A percentile compares a stretch with the other conserved stretches of the same genome.
Evolutionary conservation across 2,113 vertebrate genomes (phyloP).

Genomic region (Calyptomena viridis): DNA sequence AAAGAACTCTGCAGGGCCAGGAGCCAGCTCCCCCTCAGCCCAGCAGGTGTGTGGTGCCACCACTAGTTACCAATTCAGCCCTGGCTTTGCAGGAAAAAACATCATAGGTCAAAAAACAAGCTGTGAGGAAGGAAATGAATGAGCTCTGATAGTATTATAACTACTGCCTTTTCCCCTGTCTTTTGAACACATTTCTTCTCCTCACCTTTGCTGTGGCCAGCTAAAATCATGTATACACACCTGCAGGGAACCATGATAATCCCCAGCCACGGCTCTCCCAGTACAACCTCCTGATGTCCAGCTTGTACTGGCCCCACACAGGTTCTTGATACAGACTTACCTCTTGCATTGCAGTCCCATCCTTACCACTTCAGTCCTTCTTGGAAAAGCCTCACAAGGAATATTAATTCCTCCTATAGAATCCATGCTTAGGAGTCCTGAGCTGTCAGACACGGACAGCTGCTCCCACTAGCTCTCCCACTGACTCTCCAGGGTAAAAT

Average conservation of each 20-base stretch:
- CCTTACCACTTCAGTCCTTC: not conserved
- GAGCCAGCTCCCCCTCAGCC: not conserved
- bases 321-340: no score
- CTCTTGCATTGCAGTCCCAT: not conserved
- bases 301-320: fast-evolving
- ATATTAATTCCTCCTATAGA: not conserved
- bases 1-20: not conserved
- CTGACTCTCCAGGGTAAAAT: not conserved
- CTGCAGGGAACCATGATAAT: not conserved
- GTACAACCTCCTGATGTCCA: not conserved
- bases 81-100: not conserved
- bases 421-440: not conserved
- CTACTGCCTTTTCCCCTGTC: not conserved
- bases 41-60: fast-evolving
- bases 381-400: not conserved
- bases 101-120: fast-evolving
- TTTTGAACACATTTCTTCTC: not conserved
- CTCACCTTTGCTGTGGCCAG: not conserved
- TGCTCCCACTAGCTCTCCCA: not conserved
- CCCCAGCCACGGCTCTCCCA: not conserved
- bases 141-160: not conserved
- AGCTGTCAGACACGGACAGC: not conserved
- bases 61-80: not conserved
- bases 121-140: fast-evolving
- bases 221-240: not conserved